Evolutionary conservation across 2,797 vertebrate species (phyloP).

Genomic region (Danio aesculapii): DNA sequence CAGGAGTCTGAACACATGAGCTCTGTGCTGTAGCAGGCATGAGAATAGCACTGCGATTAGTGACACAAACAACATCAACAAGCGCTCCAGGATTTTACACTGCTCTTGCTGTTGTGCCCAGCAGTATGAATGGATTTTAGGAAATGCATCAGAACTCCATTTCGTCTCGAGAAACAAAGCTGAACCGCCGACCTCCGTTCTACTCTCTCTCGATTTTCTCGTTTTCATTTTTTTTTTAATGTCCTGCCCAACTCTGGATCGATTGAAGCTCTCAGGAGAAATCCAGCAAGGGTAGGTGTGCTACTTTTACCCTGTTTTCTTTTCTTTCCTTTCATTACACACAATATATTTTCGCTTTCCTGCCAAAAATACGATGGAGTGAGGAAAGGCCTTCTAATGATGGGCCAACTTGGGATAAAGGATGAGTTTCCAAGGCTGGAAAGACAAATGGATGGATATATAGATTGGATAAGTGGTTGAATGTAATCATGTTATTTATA

Average conservation of each 20-base stretch:
- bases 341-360: background rate
- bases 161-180: slow-evolving; percentile 39
- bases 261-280: slow-evolving; percentile 41
- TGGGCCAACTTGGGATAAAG: background rate
- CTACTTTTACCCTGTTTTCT: background rate
- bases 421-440: background rate
- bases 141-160: slow-evolving; percentile 46
- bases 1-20: slow-evolving; percentile 12
- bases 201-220: background rate
- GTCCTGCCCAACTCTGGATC: slow-evolving; percentile 21
- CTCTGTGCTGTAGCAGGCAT: background rate
- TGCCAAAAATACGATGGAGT: background rate
- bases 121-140: slow-evolving; percentile 36
- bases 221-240: background rate
- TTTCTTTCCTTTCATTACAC: background rate
- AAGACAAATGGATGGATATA: background rate
- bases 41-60: background rate
- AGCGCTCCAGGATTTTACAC: background rate
- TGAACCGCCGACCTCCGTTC: slow-evolving; percentile 21
- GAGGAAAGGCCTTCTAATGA: background rate
- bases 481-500: background rate
- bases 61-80: slow-evolving; percentile 21
- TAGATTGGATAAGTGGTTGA: background rate
- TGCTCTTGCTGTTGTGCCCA: background rate
- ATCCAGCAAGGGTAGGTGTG: background rate